Evolutionary conservation across 2,797 vertebrate species (phyloP).

Genomic region (Hylomyscus alleni): DNA sequence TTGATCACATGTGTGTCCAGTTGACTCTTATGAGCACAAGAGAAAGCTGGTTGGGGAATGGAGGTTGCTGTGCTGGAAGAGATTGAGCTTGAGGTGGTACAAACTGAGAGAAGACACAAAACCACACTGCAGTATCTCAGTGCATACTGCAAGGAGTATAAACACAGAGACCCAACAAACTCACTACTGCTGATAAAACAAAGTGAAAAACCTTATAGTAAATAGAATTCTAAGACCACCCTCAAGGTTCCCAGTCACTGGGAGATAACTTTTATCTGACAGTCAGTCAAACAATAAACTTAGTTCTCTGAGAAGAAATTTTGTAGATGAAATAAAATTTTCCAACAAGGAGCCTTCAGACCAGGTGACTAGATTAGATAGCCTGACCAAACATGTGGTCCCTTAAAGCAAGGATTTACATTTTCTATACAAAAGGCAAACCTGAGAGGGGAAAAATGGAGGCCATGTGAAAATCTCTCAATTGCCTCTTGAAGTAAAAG

Average conservation of each 20-base stretch:
- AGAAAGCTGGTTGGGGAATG: not conserved
- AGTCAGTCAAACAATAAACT: not conserved
- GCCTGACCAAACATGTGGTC: no score
- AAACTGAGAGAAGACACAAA: not conserved
- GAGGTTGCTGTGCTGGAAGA: not conserved
- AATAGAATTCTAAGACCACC: not conserved
- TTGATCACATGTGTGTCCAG: no score
- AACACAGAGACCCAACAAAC: not conserved
- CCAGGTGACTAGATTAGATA: not conserved
- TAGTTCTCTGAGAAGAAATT: not conserved
- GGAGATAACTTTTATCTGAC: not conserved
- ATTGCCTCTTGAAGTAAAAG: not conserved
- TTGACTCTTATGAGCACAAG: not conserved
- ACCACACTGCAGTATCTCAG: not conserved
- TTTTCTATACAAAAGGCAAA: not conserved
- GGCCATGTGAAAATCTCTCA: not conserved
- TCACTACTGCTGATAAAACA: not conserved
- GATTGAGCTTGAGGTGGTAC: not conserved
- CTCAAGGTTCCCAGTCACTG: not conserved
- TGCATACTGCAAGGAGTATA: not conserved
- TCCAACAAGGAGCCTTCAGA: not conserved
- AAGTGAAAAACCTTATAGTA: not conserved
- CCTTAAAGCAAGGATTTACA: not conserved
- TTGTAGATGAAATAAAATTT: not conserved
- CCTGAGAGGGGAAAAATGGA: not conserved